Base-by-base conservation (phyloP, 2,113 vertebrate genomes). In the Rhabdomys dilectus region DNA sequence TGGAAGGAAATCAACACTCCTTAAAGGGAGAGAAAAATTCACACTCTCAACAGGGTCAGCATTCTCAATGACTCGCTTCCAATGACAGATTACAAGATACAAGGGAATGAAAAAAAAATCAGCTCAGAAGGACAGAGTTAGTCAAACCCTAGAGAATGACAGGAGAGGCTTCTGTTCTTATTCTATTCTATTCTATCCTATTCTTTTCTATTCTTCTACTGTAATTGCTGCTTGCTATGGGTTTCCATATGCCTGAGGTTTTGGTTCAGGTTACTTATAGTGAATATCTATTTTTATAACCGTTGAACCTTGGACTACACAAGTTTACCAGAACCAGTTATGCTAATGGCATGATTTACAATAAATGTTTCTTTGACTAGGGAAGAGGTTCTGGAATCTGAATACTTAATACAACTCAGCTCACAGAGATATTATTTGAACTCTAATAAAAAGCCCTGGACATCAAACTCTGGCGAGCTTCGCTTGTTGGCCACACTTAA, bases 251-350 rank as follows among this genome's bases (percentile, higher is more conserved):
- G n/a, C 22, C 48, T 76, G 56, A 73, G 34, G 53, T 39, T 60
- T 70, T 68, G 19, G 48, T 12, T 58, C 75, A 87, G 31, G 29
- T 80, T 78, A 88, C 34, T 81, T 91, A 70, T 1, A 34, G 64
- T 76, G 34, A 96, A 70, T 34, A 68, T 60, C 84, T 91, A 29
- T 73, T 60, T 93, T 75, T 62, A 34, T 76, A 39, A 48, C n/a
- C 34, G 22, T 80, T n/a, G 82, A 22, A 92, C 26, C 45, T 45
- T 34, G 45, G 19, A 48, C 58, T 70, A 8, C 66, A 72, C 5
- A 45, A 53, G 7, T 78, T 91, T 88, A 90, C 76, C 53, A 91
- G 56, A 29, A 84, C 86, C 93, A 11, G 87, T 95, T 77, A 91
- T 66, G 73, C 51, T 78, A 82, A 78, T 42, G 82, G 29, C 39